Base-by-base conservation (phyloP, 30 jellyfish, hydroid and myxozoan species). In the Hydractinia symbiolongicarpus region DNA sequence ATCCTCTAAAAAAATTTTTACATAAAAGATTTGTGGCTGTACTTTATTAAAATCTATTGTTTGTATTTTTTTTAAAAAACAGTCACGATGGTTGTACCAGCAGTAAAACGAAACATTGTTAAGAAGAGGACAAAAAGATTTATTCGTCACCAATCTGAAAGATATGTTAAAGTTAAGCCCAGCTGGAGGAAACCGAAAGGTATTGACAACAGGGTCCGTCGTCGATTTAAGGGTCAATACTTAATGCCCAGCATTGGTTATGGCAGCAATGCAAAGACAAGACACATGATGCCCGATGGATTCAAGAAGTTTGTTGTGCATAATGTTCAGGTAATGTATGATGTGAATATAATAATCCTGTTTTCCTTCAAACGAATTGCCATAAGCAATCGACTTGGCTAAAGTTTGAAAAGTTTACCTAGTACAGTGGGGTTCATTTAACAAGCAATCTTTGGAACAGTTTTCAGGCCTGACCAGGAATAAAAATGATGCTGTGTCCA, bases 141-240 rank as follows among this genome's bases (percentile, higher is more conserved):
- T 66, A 87, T 93, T 62, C 95, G 99, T 55, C 96, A 86, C 74
- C 99, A 93, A 76, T 87, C 96, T 15, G 99, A 93, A 66, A 68
- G 96, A 84, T 93, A 86, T 84, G 95, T 75, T 53, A 86, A 88
- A 76, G 66, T 92, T 30, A 84, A 79, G 90, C 86, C 86, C 71
- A 93, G 69, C 86, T 93, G 96, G 99, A 83, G 99, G 78, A 93
- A 93, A 72, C 96, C 96, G 55, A 93, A 88, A 84, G 99, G 99
- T 87, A 87, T 93, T 93, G 99, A 93, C 73, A 93, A 93, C 90
- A 84, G 99, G 72, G 96, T 88, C 17, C 81, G 99, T 8, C 69
- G 99, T 55, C 82, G 92, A 60, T 93, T 79, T 86, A 87, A 88
- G 85, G 96, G 96, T n/a, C 96, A 93, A 70, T 84, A 72, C 79